Evolutionary conservation across 2,797 vertebrate genomes (phyloP), one percentile per base, ranked within the genome.

Genomic region (Acestrorhynchus altus): DNA sequence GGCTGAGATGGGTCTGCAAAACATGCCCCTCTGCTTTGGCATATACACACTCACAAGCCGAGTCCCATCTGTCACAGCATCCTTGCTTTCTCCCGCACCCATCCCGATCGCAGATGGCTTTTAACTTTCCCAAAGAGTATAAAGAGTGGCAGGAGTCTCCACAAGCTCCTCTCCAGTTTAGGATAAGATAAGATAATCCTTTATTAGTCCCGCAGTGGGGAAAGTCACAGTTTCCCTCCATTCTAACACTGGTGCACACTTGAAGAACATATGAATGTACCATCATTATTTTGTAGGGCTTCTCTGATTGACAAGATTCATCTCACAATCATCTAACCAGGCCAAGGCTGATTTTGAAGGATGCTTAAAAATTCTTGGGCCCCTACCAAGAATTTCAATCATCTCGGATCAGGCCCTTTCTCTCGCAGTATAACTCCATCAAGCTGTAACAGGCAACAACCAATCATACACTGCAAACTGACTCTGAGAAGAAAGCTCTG

Each of bases 51-150:
- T 31, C 60, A 65, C 67, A 81, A 54, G 44, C 46, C 26, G 26
- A 56, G 13, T 61, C 74, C 81, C 76, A 82, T 82, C 76, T 76
- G 77, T 72, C 77, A 72, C 47, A 47, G 46, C 59, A 70, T 71
- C 66, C 77, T 59, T 26, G 8, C 68, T 46, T 71, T 74, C 39
- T 72, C 63, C 66, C 13, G 24, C 63, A 65, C 35, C 60, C 47
- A 12, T 60, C 15, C 35, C 39, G 18, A 42, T 65, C 59, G 72
- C 80, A 82, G 80, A 80, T 73, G 76, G 60, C 68, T 75, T 72
- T 72, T 67, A 47, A 20, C 61, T 79, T 67, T 44, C 11, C 47
- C n/a, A 42, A 18, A n/a, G 47, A 54, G 31, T 35, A 35, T 35
- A 35, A 6, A 61, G 72, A 40, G 56, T 35, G 9, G 51, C 24